Conservation (phyloP, 2,113 vertebrate species). For the Syrrhaptes paradoxus region DNA sequence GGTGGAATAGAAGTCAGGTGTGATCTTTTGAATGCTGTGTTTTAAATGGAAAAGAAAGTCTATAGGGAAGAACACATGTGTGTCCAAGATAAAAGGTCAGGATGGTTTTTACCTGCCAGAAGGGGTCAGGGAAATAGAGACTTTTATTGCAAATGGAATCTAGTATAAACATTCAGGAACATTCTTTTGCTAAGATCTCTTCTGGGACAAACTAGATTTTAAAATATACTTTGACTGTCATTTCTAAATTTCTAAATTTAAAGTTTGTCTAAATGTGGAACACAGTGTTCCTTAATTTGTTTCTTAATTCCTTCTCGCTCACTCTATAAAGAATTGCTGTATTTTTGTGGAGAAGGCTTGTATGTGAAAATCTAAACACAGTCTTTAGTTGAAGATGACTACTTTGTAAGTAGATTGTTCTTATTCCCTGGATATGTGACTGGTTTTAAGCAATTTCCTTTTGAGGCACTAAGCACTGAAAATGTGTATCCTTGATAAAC, state of each 20-base stretch:
- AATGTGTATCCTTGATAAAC: background rate
- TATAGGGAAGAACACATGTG: background rate
- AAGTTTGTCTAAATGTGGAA: background rate
- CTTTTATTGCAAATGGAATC: background rate
- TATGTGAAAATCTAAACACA: background rate
- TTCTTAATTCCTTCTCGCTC: background rate
- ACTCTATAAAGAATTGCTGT: background rate
- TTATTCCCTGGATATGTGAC: background rate
- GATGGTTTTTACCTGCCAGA: background rate
- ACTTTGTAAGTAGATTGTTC: background rate
- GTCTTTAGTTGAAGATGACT: background rate
- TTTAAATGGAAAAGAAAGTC: background rate
- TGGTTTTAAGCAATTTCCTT: background rate
- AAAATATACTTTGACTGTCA: background rate
- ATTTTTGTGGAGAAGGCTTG: background rate
- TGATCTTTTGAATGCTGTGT: background rate
- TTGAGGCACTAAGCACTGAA: background rate
- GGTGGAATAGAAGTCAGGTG: background rate
- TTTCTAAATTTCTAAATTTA: background rate
- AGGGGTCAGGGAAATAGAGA: background rate
- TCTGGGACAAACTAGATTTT: background rate
- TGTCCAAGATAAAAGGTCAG: background rate
- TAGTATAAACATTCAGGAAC: background rate
- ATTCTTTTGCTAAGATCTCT: background rate
- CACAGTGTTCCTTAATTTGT: background rate